These are phyloP conservation scores for Phymastichus coffea DNA, from an alignment of 1,140 invertebrate species.

Conservation along the genomic window DNA sequence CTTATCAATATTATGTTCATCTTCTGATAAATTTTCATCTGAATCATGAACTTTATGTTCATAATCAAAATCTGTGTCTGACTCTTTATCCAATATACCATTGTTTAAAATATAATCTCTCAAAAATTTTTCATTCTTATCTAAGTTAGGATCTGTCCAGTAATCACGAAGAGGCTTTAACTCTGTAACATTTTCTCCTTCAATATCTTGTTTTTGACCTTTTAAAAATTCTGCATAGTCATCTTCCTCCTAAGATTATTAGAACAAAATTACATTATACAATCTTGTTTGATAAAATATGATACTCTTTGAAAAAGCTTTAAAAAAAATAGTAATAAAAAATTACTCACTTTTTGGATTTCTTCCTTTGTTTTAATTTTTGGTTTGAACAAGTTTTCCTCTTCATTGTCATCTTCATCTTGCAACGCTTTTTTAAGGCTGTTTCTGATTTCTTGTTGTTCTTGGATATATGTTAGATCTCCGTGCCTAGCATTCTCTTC, in stretches of 20 bases:
- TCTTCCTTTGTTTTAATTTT: constrained; percentile 66
- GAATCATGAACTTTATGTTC: constrained; percentile 69
- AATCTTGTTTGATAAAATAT: constrained; percentile 10
- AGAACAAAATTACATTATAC: constrained; percentile 9
- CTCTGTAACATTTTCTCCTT: constrained; percentile 65
- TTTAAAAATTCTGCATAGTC: constrained; percentile 82
- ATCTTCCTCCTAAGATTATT: constrained; percentile 56
- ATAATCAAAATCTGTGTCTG: constrained; percentile 66
- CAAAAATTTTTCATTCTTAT: constrained; percentile 84
- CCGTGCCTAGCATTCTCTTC: constrained; percentile 21
- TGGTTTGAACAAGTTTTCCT: constrained; percentile 59
- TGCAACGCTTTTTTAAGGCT: constrained; percentile 62
- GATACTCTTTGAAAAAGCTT: neutral
- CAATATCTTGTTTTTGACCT: constrained; percentile 69
- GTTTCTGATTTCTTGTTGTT: constrained; percentile 69
- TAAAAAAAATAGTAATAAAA: neutral
- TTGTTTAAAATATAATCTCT: constrained; percentile 92
- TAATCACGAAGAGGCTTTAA: constrained; percentile 77
- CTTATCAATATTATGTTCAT: constrained; percentile 76
- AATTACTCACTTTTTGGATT: constrained; percentile 47
- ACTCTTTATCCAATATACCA: constrained; percentile 66
- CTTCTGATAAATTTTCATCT: constrained; percentile 74
- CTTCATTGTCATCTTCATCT: constrained; percentile 57
- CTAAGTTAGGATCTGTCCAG: constrained; percentile 81
- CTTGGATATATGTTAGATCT: constrained; percentile 66